These are phyloP conservation scores for Axea sp. DNA, from an alignment of 2,888 invertebrate genomes.

Conservation along the genomic window DNA sequence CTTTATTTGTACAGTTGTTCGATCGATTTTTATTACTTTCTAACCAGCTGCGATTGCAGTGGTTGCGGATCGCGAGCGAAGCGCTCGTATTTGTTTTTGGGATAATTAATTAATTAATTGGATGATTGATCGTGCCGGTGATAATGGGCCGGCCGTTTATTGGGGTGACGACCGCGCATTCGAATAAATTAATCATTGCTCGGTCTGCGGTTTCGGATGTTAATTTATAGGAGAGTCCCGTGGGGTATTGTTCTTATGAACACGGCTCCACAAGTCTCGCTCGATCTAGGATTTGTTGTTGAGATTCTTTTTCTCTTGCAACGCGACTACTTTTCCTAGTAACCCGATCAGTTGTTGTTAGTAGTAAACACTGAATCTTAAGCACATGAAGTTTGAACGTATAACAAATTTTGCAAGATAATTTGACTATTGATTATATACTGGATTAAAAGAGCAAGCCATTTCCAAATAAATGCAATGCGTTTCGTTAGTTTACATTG, in stretches of 20 bases:
- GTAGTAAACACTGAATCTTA: no score
- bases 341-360: neutral
- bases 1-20: neutral
- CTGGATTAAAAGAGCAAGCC: no score
- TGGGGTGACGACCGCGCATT: slow-evolving; percentile 35
- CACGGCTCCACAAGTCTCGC: neutral
- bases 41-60: slow-evolving; percentile 8
- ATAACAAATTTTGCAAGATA: no score
- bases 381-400: no score
- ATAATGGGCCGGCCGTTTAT: slow-evolving; percentile 38
- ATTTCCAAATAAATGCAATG: no score
- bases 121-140: slow-evolving; percentile 44
- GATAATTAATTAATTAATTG: slow-evolving; percentile 52
- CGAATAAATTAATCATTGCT: slow-evolving; percentile 39
- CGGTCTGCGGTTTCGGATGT: neutral
- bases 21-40: slow-evolving; percentile 43
- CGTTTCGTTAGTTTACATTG: no score
- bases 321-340: no score
- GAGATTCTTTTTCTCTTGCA: neutral
- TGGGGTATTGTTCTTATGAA: neutral
- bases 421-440: no score
- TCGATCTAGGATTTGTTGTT: neutral
- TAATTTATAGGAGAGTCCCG: slow-evolving; percentile 3
- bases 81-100: slow-evolving; percentile 42
- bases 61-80: neutral